These are phyloP conservation scores for Atrina japonica DNA, from an alignment of 2,888 invertebrate genomes.

Conservation along the genomic window DNA sequence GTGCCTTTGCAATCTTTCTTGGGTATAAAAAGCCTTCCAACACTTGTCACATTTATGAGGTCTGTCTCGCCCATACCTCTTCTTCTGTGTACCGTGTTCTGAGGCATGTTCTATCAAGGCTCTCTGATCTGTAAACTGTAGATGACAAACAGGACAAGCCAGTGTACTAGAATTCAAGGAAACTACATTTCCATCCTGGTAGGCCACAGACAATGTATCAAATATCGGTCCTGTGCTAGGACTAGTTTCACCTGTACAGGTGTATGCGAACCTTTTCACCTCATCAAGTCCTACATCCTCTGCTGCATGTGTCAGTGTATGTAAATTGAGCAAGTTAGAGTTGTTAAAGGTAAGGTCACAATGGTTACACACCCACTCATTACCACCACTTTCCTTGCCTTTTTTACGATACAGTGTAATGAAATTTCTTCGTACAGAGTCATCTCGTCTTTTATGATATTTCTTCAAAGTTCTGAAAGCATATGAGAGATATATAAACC, in stretches of 20 bases:
- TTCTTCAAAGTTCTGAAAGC: slow-evolving; percentile 73
- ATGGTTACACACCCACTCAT: slow-evolving; percentile 80
- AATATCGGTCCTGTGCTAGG: slow-evolving; percentile 2
- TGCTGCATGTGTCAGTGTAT: slow-evolving; percentile 82
- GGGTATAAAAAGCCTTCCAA: slow-evolving; percentile 85
- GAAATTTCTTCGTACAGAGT: slow-evolving; percentile 70
- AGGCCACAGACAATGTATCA: too few species aligned
- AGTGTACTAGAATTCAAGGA: slow-evolving; percentile 49
- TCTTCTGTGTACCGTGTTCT: slow-evolving; percentile 63
- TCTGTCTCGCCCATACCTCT: slow-evolving; percentile 70
- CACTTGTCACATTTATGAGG: slow-evolving; percentile 85
- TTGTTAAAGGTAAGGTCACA: slow-evolving; percentile 81
- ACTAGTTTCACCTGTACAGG: slow-evolving; percentile 14
- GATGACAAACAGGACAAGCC: slow-evolving; percentile 79
- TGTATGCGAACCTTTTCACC: slow-evolving; percentile 48
- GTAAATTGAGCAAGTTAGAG: slow-evolving; percentile 82
- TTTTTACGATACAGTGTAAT: slow-evolving; percentile 76
- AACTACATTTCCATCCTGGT: too few species aligned
- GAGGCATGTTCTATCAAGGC: slow-evolving; percentile 82
- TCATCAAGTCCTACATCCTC: slow-evolving; percentile 79
- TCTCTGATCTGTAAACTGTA: slow-evolving; percentile 77
- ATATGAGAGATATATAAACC: too few species aligned
- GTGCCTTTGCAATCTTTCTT: slow-evolving; percentile 85
- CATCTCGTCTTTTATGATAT: slow-evolving; percentile 72
- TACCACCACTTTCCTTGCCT: slow-evolving; percentile 70